Conservation (phyloP, 2,113 vertebrate species). For the Motacilla alba region DNA sequence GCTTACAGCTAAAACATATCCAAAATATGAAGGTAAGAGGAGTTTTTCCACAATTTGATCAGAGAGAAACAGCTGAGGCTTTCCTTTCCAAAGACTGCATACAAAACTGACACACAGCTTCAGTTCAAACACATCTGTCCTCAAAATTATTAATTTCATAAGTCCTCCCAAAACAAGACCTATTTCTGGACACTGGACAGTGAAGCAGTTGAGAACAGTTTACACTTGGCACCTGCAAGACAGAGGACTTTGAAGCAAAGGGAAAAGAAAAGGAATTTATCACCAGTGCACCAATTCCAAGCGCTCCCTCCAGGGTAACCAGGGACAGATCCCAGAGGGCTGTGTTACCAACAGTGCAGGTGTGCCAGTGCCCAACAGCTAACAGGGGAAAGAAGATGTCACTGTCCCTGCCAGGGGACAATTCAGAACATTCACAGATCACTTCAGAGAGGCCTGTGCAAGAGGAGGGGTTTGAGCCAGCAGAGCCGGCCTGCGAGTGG, state of each 20-base stretch:
- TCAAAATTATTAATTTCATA: not conserved
- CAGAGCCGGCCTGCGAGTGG: not conserved
- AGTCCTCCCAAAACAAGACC: not conserved
- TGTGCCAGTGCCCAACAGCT: not conserved
- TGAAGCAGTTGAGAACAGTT: not conserved
- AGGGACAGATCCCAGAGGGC: not conserved
- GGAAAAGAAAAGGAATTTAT: not conserved
- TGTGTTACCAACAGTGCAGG: not conserved
- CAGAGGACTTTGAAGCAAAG: not conserved
- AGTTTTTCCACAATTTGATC: not conserved
- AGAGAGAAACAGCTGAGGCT: not conserved
- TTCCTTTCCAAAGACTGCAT: not conserved
- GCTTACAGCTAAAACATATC: not conserved
- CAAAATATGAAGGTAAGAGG: not conserved
- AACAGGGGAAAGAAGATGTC: not conserved
- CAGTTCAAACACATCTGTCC: not conserved
- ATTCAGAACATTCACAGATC: not conserved
- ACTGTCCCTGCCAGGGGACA: fast-evolving
- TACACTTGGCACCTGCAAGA: not conserved
- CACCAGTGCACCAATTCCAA: fast-evolving
- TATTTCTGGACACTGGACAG: not conserved
- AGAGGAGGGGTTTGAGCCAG: not conserved
- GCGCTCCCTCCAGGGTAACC: fast-evolving
- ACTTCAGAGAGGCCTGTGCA: not conserved
- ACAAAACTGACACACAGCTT: not conserved